Base-by-base conservation (phyloP, 2,797 vertebrate genomes). In the Coracias cyanogaster region DNA sequence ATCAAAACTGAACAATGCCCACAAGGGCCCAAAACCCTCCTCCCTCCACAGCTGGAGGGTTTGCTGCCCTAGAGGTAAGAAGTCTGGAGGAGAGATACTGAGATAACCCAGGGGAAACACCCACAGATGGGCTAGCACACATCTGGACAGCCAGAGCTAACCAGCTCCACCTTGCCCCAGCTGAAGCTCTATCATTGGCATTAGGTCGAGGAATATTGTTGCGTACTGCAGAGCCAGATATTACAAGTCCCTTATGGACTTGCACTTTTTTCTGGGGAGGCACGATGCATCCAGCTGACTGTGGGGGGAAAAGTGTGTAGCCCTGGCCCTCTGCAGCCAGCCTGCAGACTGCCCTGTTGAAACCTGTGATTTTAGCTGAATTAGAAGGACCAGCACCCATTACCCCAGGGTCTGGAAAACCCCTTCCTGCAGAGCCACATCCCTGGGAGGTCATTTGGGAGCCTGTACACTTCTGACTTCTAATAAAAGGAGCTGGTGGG, bases 301-400 rank as follows among this genome's bases (percentile, higher is more conserved):
- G 0, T 7, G 11, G 39, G 1, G 18, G 25, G 10, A 5, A 13
- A 83, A 78, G 24, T 3, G 9, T 0, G 1, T 33, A 58, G 35
- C 24, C 45, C 24, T 5, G 15, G 31, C 19, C n/a, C 70, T 60
- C 4, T 1, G 76, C 57, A 77, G 52, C n/a, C 43, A 78, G 54
- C n/a, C 72, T 58, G 45, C 61, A 58, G 60, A 52, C 31, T 9
- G 12, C 33, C 55, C 55, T 73, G 43, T 49, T 83, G 73, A 67
- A 82, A 85, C n/a, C 18, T 41, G 7, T 9, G n/a, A 24, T 69
- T 85, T 82, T 21, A 82, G 41, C 67, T 80, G 54, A 52, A 60
- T 61, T 80, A 61, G 31, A 65, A 73, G 60, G 51, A 94, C 8
- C 29, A 48, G 35, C 71, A 72, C 12, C 33, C 10, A 1, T 48